A percentile compares a stretch with the other conserved stretches of the same genome.
These are phyloP conservation scores for Nannobrachium achirus DNA, from an alignment of 2,113 vertebrate genomes.

Conservation along the genomic window DNA sequence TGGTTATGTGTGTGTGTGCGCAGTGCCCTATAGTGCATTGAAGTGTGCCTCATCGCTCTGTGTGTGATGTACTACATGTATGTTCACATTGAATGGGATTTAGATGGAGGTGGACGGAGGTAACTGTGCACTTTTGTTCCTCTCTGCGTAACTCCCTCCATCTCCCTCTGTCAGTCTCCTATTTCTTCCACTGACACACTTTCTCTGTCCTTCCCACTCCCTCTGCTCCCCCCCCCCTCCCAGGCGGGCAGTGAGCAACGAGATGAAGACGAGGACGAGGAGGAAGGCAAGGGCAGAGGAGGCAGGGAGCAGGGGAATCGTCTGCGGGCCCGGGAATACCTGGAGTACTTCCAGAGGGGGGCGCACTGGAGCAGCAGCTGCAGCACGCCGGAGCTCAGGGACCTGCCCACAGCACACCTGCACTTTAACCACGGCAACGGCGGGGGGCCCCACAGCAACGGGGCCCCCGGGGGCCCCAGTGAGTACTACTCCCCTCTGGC, in stretches of 20 bases:
- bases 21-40: neutral
- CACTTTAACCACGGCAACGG: conserved; percentile 83
- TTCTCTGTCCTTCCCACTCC: neutral
- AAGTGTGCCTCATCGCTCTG: neutral
- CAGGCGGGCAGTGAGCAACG: conserved; percentile 78
- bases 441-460: conserved; percentile 76
- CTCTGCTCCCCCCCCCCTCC: neutral
- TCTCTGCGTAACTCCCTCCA: neutral
- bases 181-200: neutral
- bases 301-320: conserved; percentile 88
- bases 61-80: too few species aligned
- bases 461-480: conserved; percentile 60
- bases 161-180: neutral
- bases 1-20: neutral
- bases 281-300: conserved; percentile 62
- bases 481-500: conserved; percentile 78
- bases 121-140: neutral
- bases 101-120: neutral
- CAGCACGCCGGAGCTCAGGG: conserved; percentile 85
- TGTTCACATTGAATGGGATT: neutral
- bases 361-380: conserved; percentile 83
- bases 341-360: conserved; percentile 96
- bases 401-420: conserved; percentile 78
- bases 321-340: conserved; percentile 92
- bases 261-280: conserved; percentile 67